A percentile compares a stretch with the other conserved stretches of the same genome.
phyloP scores from a whole-genome alignment of 2,888 invertebrate genomes.

The Gymnoscelis rufifasciata region DNA sequence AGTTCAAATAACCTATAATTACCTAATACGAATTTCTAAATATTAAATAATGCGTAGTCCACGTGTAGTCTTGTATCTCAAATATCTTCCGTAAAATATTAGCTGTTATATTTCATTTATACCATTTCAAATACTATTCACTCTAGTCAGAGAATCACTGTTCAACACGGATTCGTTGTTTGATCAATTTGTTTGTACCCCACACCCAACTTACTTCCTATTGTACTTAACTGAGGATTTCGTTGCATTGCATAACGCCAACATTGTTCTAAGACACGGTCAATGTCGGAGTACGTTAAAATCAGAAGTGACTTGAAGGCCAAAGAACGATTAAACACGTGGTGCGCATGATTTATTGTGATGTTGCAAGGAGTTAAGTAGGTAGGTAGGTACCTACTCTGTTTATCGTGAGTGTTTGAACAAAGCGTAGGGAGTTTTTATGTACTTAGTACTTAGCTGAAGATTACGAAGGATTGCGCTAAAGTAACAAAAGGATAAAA shows the following conservation, averaged over 20 bases:
- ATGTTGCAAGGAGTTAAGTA: slow-evolving; percentile 19
- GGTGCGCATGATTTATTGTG: slow-evolving; percentile 28
- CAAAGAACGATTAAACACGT: slow-evolving; percentile 23
- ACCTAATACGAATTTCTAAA: too few relatives aligned
- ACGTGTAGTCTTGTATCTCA: too few relatives aligned
- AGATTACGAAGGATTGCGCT: too few relatives aligned
- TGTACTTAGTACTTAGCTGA: neutral
- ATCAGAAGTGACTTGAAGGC: slow-evolving; percentile 29
- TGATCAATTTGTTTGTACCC: too few relatives aligned
- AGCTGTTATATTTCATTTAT: too few relatives aligned
- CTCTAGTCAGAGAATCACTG: too few relatives aligned
- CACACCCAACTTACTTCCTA: neutral
- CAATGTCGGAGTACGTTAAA: slow-evolving; percentile 27
- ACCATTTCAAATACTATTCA: too few relatives aligned
- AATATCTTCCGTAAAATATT: too few relatives aligned
- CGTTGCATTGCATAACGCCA: slow-evolving; percentile 24
- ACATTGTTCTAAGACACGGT: slow-evolving; percentile 17
- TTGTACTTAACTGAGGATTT: slow-evolving; percentile 15
- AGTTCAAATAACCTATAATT: too few relatives aligned
- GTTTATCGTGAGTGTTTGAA: slow-evolving; percentile 18
- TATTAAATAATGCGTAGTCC: too few relatives aligned
- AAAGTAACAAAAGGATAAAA: neutral
- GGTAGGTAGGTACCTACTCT: too few relatives aligned
- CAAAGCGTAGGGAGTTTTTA: slow-evolving; percentile 13
- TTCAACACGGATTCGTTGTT: too few relatives aligned